Percentiles rank a stretch among this genome's conserved stretches.
Evolutionary conservation across 64 coral and sea anemone species (phyloP).

Genomic region (Anthopleura sola): DNA sequence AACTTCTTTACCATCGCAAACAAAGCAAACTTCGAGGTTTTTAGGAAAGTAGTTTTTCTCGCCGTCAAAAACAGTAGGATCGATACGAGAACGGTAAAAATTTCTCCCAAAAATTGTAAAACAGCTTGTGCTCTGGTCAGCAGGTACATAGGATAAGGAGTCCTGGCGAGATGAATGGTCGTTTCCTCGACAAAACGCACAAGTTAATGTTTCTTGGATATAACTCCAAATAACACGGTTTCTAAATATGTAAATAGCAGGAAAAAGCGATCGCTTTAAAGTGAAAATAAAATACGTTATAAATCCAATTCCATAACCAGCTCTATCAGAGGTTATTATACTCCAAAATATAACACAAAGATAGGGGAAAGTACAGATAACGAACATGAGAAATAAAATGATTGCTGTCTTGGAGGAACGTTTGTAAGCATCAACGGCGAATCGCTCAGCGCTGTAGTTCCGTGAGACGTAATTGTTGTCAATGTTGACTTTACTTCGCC

Average conservation of each 20-base stretch:
- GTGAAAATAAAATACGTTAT: conserved; percentile 63
- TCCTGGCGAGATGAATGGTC: neutral
- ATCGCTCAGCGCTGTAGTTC: conserved; percentile 80
- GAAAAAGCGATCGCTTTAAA: conserved; percentile 72
- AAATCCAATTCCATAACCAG: conserved; percentile 42
- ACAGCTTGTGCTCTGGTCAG: conserved; percentile 36
- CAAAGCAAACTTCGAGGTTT: conserved; percentile 73
- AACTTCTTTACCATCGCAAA: conserved; percentile 28
- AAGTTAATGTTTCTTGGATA: conserved; percentile 68
- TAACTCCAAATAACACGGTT: conserved; percentile 70
- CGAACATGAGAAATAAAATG: conserved; percentile 76
- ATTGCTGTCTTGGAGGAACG: conserved; percentile 88
- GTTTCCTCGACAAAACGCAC: conserved; percentile 19
- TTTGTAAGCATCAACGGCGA: conserved; percentile 80
- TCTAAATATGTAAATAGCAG: conserved; percentile 85
- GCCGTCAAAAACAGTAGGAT: conserved; percentile 79
- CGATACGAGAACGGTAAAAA: conserved; percentile 48
- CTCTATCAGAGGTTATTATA: conserved; percentile 19
- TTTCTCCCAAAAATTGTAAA: conserved; percentile 46
- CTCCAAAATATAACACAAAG: conserved; percentile 31
- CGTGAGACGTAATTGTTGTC: conserved; percentile 83
- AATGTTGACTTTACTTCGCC: conserved; percentile 60
- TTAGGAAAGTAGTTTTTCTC: conserved; percentile 78
- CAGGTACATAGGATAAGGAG: conserved; percentile 29
- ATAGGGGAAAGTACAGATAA: conserved; percentile 62